Conservation (phyloP, 1,140 invertebrate genomes). For the Calephelis virginiensis region DNA sequence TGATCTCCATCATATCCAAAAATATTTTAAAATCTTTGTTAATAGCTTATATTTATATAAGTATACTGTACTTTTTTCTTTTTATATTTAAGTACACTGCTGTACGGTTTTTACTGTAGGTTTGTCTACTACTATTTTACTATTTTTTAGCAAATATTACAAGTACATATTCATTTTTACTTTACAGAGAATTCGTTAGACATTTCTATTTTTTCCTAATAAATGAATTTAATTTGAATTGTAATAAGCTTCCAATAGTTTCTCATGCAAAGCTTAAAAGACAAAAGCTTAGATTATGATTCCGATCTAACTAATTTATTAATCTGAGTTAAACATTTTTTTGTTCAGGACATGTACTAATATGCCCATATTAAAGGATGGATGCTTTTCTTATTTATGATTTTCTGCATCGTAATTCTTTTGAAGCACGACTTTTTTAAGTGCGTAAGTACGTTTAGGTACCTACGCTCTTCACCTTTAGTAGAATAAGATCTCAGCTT, state of each 20-base stretch:
- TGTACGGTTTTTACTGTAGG: not conserved
- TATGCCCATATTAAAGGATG: too few relatives aligned
- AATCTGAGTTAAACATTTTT: too few relatives aligned
- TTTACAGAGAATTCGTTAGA: too few relatives aligned
- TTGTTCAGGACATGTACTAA: too few relatives aligned
- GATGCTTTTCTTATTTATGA: too few relatives aligned
- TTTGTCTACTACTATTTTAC: not conserved
- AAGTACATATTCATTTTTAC: slow-evolving; percentile 1
- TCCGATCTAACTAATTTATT: too few relatives aligned
- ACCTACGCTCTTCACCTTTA: slow-evolving; percentile 3
- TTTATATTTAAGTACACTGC: not conserved
- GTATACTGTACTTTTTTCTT: not conserved
- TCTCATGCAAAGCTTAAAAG: too few relatives aligned
- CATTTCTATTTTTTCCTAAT: too few relatives aligned
- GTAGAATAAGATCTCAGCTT: slow-evolving; percentile 62
- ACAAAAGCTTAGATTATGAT: too few relatives aligned
- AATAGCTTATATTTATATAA: not conserved
- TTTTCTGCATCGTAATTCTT: not conserved
- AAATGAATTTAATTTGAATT: too few relatives aligned
- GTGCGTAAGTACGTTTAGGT: too few relatives aligned
- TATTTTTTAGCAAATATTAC: slow-evolving; percentile 1
- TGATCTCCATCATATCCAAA: slow-evolving; percentile 66
- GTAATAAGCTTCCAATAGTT: too few relatives aligned
- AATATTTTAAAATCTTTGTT: slow-evolving; percentile 36
- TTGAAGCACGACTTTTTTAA: not conserved